These are phyloP conservation scores for Himalopsyche anomala DNA, from an alignment of 2,888 invertebrate species.

Conservation along the genomic window DNA sequence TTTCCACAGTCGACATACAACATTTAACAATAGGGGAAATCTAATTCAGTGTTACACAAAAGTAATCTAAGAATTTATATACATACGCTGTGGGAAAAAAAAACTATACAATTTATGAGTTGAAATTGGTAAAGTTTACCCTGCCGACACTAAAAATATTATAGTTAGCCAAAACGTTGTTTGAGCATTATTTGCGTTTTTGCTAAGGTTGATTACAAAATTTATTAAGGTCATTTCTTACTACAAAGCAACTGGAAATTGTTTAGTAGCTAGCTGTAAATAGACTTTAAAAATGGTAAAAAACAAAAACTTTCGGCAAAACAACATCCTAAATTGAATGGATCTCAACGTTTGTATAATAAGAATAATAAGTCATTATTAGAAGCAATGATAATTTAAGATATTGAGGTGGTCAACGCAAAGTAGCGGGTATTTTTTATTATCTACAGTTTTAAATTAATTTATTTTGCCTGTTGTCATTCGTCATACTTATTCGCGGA, in stretches of 20 bases:
- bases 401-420: background rate
- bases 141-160: too few relatives aligned
- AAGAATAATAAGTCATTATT: background rate
- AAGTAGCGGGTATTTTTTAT: background rate
- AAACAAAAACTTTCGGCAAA: background rate
- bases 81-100: too few relatives aligned
- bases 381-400: background rate
- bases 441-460: background rate
- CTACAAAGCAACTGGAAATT: background rate
- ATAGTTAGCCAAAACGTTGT: background rate
- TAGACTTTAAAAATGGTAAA: background rate
- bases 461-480: background rate
- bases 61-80: too few relatives aligned
- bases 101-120: too few relatives aligned
- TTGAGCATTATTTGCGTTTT: background rate
- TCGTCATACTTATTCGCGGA: conserved; percentile 3
- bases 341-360: background rate
- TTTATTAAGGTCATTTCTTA: background rate
- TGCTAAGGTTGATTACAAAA: background rate
- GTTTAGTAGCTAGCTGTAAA: background rate
- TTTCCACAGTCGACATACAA: too few relatives aligned
- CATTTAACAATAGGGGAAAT: too few relatives aligned
- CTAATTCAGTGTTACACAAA: too few relatives aligned
- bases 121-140: too few relatives aligned
- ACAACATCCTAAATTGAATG: background rate